These are phyloP conservation scores for Palloptera scutellata DNA, from an alignment of 2,888 invertebrate species.

Conservation along the genomic window DNA sequence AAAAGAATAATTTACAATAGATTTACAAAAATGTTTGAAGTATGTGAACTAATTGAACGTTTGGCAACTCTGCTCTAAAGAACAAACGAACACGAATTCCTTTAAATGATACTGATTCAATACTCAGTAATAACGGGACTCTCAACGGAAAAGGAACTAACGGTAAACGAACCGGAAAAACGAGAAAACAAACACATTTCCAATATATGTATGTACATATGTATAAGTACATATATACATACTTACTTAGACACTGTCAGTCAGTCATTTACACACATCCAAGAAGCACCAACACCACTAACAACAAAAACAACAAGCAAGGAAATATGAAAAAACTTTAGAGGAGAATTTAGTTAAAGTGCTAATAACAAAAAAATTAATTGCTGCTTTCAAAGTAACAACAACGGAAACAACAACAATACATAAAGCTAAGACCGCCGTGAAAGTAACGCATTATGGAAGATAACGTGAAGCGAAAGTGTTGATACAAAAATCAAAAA, in stretches of 20 bases:
- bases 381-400: too few relatives aligned
- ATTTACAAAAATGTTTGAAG: too few relatives aligned
- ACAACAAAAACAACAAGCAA: neutral
- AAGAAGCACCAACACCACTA: neutral
- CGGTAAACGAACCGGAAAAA: neutral
- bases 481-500: constrained; percentile 4
- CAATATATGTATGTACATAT: neutral
- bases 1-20: too few relatives aligned
- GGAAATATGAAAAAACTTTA: neutral
- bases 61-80: too few relatives aligned
- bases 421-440: constrained; percentile 1
- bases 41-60: too few relatives aligned
- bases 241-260: neutral
- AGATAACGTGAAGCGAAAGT: neutral
- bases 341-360: neutral
- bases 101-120: constrained; percentile 11
- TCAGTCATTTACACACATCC: constrained; percentile 1
- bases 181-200: neutral
- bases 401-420: constrained; percentile 10
- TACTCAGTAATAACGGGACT: constrained; percentile 38
- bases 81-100: constrained; percentile 10
- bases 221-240: constrained; percentile 13
- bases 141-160: constrained; percentile 32
- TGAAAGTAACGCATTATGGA: too few relatives aligned
- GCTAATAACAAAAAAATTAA: constrained; percentile 5